A percentile compares a stretch with the other conserved stretches of the same genome.
Evolutionary conservation across 2,113 vertebrate genomes (phyloP).

Genomic region (Vombatus ursinus): DNA sequence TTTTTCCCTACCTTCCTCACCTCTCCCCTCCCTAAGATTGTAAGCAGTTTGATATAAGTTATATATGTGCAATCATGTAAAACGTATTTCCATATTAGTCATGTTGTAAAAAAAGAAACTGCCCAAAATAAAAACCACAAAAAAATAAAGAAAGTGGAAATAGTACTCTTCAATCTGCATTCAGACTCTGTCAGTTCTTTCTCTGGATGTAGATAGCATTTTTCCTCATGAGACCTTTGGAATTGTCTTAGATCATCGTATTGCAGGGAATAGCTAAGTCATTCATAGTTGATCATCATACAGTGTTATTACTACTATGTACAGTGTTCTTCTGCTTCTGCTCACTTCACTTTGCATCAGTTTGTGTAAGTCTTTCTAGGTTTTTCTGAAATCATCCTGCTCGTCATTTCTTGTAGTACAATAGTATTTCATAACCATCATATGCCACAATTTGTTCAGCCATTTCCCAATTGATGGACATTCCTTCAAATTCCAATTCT

Average conservation of each 20-base stretch:
- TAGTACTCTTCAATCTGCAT: not conserved
- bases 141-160: not conserved
- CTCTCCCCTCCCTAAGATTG: not conserved
- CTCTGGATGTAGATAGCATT: not conserved
- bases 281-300: not conserved
- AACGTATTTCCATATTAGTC: not conserved
- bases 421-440: not conserved
- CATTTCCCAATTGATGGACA: not conserved
- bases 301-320: not conserved
- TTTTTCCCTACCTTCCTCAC: not conserved
- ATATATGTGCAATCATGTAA: not conserved
- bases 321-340: not conserved
- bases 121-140: not conserved
- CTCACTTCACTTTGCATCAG: not conserved
- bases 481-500: not conserved
- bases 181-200: not conserved
- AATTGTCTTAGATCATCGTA: not conserved
- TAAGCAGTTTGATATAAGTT: not conserved
- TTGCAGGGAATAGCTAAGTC: not conserved
- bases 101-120: not conserved
- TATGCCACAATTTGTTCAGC: not conserved
- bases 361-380: not conserved
- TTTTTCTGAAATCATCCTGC: not conserved
- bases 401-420: not conserved
- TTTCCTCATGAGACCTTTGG: not conserved